These are phyloP conservation scores for Penelope pileata DNA, from an alignment of 2,113 vertebrate genomes.

Conservation along the genomic window DNA sequence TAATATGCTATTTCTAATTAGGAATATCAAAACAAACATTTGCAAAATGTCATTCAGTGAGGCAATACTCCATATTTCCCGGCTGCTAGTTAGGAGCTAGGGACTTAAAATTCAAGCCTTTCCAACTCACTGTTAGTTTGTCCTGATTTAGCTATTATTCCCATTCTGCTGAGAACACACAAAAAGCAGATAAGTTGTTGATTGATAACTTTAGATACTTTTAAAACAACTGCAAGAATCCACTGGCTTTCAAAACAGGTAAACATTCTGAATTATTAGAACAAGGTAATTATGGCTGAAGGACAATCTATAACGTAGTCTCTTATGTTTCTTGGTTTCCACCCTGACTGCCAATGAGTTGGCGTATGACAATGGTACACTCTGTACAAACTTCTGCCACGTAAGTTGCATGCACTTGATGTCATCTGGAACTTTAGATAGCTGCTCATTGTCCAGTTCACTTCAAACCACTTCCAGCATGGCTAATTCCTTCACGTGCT, in stretches of 20 bases:
- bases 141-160: neutral
- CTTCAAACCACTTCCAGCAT: no score
- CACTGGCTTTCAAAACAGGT: neutral
- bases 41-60: neutral
- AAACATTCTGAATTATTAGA: neutral
- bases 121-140: neutral
- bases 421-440: no score
- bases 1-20: conserved; percentile 30
- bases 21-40: conserved; percentile 40
- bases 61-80: neutral
- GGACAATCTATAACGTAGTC: neutral
- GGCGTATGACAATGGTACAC: no score
- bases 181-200: neutral
- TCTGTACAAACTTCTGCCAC: no score
- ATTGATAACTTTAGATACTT: neutral
- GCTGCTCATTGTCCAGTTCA: no score
- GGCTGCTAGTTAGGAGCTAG: neutral
- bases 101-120: neutral
- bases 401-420: no score
- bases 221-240: neutral
- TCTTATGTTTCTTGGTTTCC: neutral
- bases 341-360: no score
- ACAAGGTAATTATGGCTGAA: neutral
- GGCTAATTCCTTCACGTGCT: no score
- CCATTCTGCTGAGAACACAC: neutral